A percentile compares a stretch with the other conserved stretches of the same genome.
Evolutionary conservation across 2,888 invertebrate genomes (phyloP).

Genomic region (Eristalinus sepulchralis): DNA sequence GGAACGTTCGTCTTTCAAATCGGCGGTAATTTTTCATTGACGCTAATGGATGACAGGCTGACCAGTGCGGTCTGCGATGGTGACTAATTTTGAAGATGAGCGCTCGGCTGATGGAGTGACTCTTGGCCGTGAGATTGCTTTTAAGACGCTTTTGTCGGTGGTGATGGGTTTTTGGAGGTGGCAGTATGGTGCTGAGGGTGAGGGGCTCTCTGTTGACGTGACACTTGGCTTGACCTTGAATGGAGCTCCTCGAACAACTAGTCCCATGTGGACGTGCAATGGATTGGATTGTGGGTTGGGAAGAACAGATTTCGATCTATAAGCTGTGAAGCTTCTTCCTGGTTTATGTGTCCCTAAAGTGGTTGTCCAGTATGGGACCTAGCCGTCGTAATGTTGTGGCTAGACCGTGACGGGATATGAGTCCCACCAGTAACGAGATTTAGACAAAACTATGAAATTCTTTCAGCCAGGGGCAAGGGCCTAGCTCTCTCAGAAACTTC

Average conservation of each 20-base stretch:
- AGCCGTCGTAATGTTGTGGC: too few relatives aligned
- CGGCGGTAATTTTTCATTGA: constrained; percentile 7
- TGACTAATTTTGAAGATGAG: not conserved
- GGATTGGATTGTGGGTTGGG: not conserved
- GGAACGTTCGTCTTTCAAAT: not conserved
- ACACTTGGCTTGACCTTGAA: not conserved
- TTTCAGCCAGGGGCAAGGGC: too few relatives aligned
- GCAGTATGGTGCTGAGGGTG: not conserved
- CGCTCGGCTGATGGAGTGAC: not conserved
- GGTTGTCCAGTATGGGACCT: too few relatives aligned
- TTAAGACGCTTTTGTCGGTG: not conserved
- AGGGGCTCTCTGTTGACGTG: not conserved
- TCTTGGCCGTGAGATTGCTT: not conserved
- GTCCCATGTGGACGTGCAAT: not conserved
- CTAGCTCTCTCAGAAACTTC: too few relatives aligned
- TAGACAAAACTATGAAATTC: too few relatives aligned
- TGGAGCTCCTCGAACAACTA: not conserved
- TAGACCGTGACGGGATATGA: too few relatives aligned
- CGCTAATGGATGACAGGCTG: not conserved
- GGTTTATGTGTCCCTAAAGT: too few relatives aligned
- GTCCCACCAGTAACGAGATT: too few relatives aligned
- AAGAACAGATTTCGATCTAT: too few relatives aligned
- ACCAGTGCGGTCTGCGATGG: not conserved
- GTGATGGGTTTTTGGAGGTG: not conserved
- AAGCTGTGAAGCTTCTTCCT: too few relatives aligned